phyloP scores from a whole-genome alignment of 2,113 vertebrate genomes.

The Syngnathoides biaculeatus region DNA sequence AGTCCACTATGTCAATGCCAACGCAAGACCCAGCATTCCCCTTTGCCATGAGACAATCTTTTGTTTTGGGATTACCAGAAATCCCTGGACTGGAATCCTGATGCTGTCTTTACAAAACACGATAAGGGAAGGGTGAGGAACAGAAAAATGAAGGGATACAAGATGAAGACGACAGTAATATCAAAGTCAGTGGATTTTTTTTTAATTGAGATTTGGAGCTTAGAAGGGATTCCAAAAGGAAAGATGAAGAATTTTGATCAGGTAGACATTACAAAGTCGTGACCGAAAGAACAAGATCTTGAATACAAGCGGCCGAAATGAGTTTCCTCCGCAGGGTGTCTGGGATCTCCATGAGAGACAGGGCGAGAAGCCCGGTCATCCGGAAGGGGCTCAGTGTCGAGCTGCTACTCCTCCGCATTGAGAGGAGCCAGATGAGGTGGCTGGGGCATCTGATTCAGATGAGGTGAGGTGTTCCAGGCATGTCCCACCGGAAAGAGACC shows the following conservation, averaged over 20 bases:
- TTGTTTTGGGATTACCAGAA: slow-evolving; percentile 36
- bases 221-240: slow-evolving; percentile 24
- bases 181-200: slow-evolving; percentile 30
- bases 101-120: slow-evolving; percentile 29
- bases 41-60: slow-evolving; percentile 34
- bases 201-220: slow-evolving; percentile 25
- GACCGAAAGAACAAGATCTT: too few species aligned
- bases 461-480: too few species aligned
- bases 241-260: slow-evolving; percentile 38
- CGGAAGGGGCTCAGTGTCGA: too few species aligned
- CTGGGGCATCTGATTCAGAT: too few species aligned
- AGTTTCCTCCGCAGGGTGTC: too few species aligned
- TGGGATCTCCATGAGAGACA: too few species aligned
- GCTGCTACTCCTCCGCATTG: too few species aligned
- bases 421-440: too few species aligned
- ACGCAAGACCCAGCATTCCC: slow-evolving; percentile 32
- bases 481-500: too few species aligned
- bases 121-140: slow-evolving; percentile 27
- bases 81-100: slow-evolving; percentile 30
- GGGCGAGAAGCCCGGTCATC: too few species aligned
- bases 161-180: slow-evolving; percentile 38
- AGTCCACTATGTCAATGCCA: slow-evolving; percentile 17
- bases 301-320: too few species aligned
- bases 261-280: slow-evolving; percentile 40
- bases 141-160: slow-evolving; percentile 9